These are phyloP conservation scores for Nannoperca australis DNA, from an alignment of 2,797 vertebrate species.

Conservation along the genomic window DNA sequence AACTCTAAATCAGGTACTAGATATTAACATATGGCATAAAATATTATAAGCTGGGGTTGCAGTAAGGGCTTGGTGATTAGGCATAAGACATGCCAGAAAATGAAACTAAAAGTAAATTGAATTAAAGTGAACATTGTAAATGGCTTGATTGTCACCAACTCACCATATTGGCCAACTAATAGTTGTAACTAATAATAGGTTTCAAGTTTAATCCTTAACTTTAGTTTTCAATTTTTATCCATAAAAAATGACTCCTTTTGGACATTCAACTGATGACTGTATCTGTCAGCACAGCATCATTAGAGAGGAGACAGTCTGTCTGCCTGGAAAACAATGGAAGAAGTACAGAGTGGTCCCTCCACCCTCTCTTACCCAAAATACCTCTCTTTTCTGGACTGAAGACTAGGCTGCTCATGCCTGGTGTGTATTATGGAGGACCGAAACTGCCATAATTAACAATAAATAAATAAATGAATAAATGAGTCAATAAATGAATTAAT, in stretches of 20 bases:
- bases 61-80: too few species aligned
- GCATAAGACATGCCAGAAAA: background rate
- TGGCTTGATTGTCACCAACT: background rate
- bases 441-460: too few species aligned
- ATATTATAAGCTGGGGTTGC: too few species aligned
- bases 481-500: too few species aligned
- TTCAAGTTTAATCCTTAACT: constrained; percentile 3
- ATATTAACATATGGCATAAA: too few species aligned
- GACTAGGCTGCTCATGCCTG: background rate
- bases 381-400: background rate
- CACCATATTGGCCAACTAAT: background rate
- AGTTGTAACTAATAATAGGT: background rate
- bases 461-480: too few species aligned
- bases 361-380: constrained; percentile 6
- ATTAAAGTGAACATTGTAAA: background rate
- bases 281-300: constrained; percentile 67
- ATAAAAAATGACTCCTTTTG: background rate
- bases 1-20: too few species aligned
- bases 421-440: too few species aligned
- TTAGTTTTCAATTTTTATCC: background rate
- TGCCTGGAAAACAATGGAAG: constrained; percentile 40
- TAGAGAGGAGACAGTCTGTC: constrained; percentile 51
- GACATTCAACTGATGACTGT: constrained; percentile 21
- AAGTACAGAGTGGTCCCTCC: constrained; percentile 10
- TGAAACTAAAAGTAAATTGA: background rate